phyloP scores from a whole-genome alignment of 2,113 vertebrate species.

The Nannospalax galili region DNA sequence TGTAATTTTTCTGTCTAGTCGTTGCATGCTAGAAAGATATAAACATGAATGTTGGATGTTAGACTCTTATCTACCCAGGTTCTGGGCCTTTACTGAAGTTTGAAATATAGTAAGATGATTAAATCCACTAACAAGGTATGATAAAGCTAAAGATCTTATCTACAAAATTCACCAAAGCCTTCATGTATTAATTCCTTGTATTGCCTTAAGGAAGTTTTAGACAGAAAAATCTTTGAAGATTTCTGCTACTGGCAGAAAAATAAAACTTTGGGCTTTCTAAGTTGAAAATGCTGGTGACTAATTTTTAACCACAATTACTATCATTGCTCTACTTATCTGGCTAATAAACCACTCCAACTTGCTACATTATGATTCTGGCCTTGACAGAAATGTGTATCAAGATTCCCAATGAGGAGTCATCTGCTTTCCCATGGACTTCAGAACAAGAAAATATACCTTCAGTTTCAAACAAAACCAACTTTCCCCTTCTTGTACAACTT shows the following conservation, averaged over 20 bases:
- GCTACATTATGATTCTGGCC: neutral
- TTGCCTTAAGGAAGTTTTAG: neutral
- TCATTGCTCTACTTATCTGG: neutral
- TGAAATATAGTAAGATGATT: constrained; percentile 6
- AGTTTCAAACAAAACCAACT: neutral
- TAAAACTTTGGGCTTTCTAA: neutral
- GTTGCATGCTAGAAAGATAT: neutral
- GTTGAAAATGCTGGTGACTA: neutral
- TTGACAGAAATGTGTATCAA: neutral
- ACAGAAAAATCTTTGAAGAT: constrained; percentile 8
- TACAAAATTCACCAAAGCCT: neutral
- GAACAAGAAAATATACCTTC: constrained; percentile 27
- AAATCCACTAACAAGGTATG: neutral
- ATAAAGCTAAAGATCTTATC: neutral
- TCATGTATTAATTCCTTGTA: neutral
- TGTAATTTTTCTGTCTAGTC: neutral
- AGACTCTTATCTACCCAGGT: neutral
- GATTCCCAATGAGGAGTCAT: neutral
- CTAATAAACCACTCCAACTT: neutral
- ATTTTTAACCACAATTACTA: constrained; percentile 23
- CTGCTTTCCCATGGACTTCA: neutral
- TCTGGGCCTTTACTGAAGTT: neutral
- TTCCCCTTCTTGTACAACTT: neutral
- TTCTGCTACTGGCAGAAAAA: neutral
- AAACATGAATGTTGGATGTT: neutral